These are phyloP conservation scores for Caenorhabditis briggsae DNA, from an alignment of 1,140 invertebrate genomes.

Conservation along the genomic window DNA sequence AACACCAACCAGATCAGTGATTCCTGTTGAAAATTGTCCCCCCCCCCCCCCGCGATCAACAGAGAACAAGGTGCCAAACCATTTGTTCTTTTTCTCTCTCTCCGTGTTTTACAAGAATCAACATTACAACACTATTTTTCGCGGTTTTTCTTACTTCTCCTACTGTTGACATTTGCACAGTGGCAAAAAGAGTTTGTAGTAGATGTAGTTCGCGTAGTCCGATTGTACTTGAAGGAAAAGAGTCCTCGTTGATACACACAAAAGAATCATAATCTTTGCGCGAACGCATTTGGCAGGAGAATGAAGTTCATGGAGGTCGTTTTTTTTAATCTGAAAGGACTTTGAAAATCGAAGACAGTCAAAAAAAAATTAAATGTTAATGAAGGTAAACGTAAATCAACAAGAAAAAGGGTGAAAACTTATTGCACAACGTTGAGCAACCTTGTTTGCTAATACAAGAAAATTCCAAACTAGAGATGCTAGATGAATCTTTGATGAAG, in stretches of 20 bases:
- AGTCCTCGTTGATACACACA: constrained; percentile 32
- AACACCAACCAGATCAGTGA: constrained; percentile 21
- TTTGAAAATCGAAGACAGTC: not conserved
- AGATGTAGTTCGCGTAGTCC: constrained; percentile 15
- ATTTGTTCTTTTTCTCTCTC: not conserved
- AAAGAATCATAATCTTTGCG: constrained; percentile 30
- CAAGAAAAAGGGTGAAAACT: too few relatives aligned
- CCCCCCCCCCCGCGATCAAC: not conserved
- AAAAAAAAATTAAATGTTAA: too few relatives aligned
- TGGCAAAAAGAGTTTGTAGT: constrained; percentile 11
- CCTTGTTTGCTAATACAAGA: too few relatives aligned
- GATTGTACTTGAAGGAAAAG: constrained; percentile 24
- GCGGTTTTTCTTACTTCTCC: constrained; percentile 23
- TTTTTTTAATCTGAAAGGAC: not conserved
- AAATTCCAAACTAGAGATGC: too few relatives aligned
- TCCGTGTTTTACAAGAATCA: constrained; percentile 12
- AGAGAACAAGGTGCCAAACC: constrained; percentile 46
- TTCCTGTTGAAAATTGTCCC: not conserved
- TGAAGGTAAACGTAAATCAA: too few relatives aligned
- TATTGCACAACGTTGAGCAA: too few relatives aligned
- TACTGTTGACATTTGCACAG: constrained; percentile 45
- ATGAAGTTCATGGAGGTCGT: not conserved
- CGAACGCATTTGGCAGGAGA: not conserved
- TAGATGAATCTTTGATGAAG: too few relatives aligned
- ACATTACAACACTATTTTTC: constrained; percentile 51